Percentiles rank a stretch among this genome's conserved stretches.
Evolutionary conservation across 2,113 vertebrate species (phyloP).

Genomic region (Cynocephalus volans): DNA sequence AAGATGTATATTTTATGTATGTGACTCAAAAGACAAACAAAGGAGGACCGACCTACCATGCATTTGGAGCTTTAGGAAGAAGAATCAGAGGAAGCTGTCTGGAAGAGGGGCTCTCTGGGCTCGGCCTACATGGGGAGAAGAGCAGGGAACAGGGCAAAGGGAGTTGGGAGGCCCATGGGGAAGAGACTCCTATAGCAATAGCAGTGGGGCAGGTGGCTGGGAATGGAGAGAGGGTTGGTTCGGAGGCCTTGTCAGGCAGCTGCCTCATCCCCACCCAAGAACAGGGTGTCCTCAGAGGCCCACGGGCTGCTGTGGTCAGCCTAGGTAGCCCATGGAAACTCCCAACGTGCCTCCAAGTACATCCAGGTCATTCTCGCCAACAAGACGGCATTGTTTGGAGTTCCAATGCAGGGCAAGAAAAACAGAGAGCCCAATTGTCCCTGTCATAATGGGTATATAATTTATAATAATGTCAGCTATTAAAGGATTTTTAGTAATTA

Average conservation of each 20-base stretch:
- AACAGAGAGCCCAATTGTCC: constrained; percentile 86
- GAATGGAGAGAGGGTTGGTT: background rate
- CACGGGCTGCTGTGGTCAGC: constrained; percentile 35
- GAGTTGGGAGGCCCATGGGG: background rate
- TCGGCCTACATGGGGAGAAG: background rate
- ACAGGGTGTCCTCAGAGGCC: constrained; percentile 73
- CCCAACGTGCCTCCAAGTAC: constrained; percentile 27
- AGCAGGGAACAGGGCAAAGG: background rate
- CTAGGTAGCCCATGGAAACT: constrained; percentile 76
- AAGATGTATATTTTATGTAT: background rate
- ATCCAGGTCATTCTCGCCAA: constrained; percentile 75
- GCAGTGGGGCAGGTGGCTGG: background rate
- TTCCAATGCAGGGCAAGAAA: constrained; percentile 65
- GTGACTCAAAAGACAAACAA: background rate
- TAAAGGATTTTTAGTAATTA: constrained; percentile 89
- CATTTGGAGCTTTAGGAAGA: background rate
- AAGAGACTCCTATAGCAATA: background rate
- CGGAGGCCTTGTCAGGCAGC: background rate
- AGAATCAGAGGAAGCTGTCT: background rate
- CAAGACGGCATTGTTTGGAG: constrained; percentile 83
- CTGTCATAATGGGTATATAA: constrained; percentile 79
- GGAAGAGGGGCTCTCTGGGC: background rate
- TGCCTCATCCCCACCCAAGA: constrained; percentile 33
- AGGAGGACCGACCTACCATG: background rate
- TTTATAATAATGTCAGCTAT: constrained; percentile 88